Base-by-base conservation (phyloP, 2,797 vertebrate genomes). In the Rhincodon typus region DNA sequence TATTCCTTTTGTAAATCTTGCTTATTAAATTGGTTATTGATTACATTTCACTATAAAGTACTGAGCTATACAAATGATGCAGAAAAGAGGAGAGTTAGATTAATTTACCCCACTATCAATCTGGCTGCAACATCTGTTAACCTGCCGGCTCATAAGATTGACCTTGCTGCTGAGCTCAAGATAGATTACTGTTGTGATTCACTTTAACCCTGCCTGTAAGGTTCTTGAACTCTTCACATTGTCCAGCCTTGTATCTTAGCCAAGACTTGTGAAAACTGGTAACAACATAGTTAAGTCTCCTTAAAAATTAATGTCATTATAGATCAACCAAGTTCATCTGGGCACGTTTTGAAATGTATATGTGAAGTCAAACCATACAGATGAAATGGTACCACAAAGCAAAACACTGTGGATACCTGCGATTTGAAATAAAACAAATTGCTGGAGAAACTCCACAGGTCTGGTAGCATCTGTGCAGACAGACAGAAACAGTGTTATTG, bases 61-160 rank as follows among this genome's bases (percentile, higher is more conserved):
- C 15, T 70, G 69, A 53, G 46, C 46, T 94, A 46, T 57, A n/a
- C 25, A 77, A 95, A 77, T 77, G 94, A 77, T 50, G 27, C 42
- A 50, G 46, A 53, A 74, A 50, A 30, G 46, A 77, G 53, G n/a
- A 23, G 6, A 19, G 19, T 91, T 34, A 38, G n/a, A 69, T 69
- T 93, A 93, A 93, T 69, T 25, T 69, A 42, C 8, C n/a, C 90
- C 38, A 69, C 25, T n/a, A 25, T 2, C 57, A n/a, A 34, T 67
- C 88, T 91, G 57, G 88, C 57, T 66, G 34, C 88, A 94, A 70
- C 93, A 94, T 94, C 42, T 94, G 91, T 42, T 69, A 94, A 67
- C 42, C 12, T 5, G 34, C 34, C 10, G 46, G 42, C 42, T 74
- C n/a, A 74, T 25, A 74, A 74, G 10, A 70, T 70, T 72, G 69